Base-by-base conservation (phyloP, 1,140 invertebrate species). In the Drosophila yakuba region DNA sequence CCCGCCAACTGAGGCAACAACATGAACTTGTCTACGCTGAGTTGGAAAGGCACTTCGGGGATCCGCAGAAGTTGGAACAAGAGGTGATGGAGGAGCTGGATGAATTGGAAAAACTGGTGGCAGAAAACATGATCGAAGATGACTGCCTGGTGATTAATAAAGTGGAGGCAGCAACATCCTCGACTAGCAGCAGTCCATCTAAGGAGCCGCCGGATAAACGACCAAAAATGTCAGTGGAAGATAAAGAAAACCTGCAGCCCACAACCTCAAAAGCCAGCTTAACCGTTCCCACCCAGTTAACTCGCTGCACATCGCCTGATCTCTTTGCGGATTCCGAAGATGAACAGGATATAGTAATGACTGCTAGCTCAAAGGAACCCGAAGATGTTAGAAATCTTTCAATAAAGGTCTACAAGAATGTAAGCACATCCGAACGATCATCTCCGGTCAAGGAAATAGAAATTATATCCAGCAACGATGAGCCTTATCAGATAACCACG, bases 291-390 rank as follows among this genome's bases (percentile, higher is more conserved):
- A 54, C 50, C 35, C 64, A 73, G 17, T 50, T 11, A 15, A 79
- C 66, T 0, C 80, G 86, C 7, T 82, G 76, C 52, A 75, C 55
- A 20, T 91, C 90, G 0, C 90, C 90, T 15, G 90, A 91, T 73
- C 67, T 91, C 23, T 91, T 91, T 59, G 90, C 77, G 10, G 90
- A 91, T 41, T 91, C 90, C 1, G 90, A 91, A 51, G 80, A 74
- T 35, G 80, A 81, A 5, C 23, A 45, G n/a, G 74, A 55, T 10
- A 20, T 32, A 0, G 20, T 58, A 28, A 17, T 41, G 0, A 12
- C 12, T 8, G 15, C 36, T n/a, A 5, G 51, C 1, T 20, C 20
- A 2, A 44, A 45, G 5, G 57, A 76, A n/a, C 35, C 48, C 0
- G 3, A 28, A 2, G 74, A 74, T 14, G 14, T 78, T 14, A 36